Base-by-base conservation (phyloP, 2,888 invertebrate genomes). In the Strigamia crassipes region DNA sequence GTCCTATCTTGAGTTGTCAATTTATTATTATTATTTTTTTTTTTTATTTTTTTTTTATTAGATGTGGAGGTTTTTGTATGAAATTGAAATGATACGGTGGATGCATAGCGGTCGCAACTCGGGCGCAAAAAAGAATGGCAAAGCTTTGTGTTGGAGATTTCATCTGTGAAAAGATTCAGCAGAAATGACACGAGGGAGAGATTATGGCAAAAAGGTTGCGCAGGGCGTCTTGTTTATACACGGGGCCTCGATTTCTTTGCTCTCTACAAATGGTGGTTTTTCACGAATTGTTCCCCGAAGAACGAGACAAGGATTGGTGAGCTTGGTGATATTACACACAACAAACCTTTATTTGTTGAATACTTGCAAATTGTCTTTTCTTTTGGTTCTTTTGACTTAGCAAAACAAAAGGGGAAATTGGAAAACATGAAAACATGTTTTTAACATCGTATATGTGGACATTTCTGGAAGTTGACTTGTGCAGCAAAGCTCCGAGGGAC, bases 181-280 rank as follows among this genome's bases (percentile, higher is more conserved):
- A n/a, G 73, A 73, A 73, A 73, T 73, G 73, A 73, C 73, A 73
- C 73, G 13, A 27, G 73, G 73, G 73, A 73, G 73, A 73, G 73
- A 73, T 73, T 73, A 73, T n/a, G 73, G 31, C 73, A 31, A 73
- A 73, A 73, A 73, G 73, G 73, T 73, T 73, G 73, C 73, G 27
- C 27, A 73, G 73, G 73, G 73, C 73, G 73, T n/a, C 27, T 73
- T 73, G 73, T 73, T 73, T 73, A 73, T 73, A 73, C 73, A 73
- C 73, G 73, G 27, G 73, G 13, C 73, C 73, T 73, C 73, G 73
- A 73, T 73, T 73, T 73, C 27, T 73, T 73, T 73, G 73, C 73
- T 73, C 73, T 73, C 73, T 73, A 27, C 73, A 73, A 73, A 73
- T 73, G 73, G 73, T 6, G 73, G 27, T 73, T 73, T 73, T 73